Base-by-base conservation (phyloP, 2,888 invertebrate genomes). In the Zaprionus lineosus region DNA sequence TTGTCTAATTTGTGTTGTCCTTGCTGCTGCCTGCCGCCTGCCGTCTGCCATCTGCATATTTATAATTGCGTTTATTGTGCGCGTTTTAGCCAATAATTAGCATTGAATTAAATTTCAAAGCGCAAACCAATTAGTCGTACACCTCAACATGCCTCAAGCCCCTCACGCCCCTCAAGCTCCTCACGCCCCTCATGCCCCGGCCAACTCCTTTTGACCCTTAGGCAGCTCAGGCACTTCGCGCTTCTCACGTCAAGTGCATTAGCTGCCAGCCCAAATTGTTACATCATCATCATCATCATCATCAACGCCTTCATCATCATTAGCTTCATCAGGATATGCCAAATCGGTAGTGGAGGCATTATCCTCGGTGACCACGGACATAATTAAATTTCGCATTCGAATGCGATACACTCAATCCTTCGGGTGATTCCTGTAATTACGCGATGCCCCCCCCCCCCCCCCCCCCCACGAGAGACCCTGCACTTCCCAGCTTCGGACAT, bases 21-120 rank as follows among this genome's bases (percentile, higher is more conserved):
- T 43, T 50, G 53, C 44, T 43, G 43, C 36, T 29, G 28, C 24
- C n/a, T n/a, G n/a, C n/a, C n/a, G n/a, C n/a, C n/a, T n/a, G n/a
- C n/a, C n/a, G 19, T 33, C 28, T 46, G 43, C 31, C n/a, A 33
- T 48, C 37, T 31, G 39, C 50, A 56, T 46, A 50, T 64, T 67
- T 74, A 62, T 78, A 71, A 82, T 82, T 82, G 62, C 63, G 60
- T 61, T 75, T 63, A 83, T 81, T 77, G 77, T 84, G 68, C 43
- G 43, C 57, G 48, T 77, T 56, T 72, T 72, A 39, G 60, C 44
- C 61, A 53, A 59, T 82, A 84, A 81, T 81, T 74, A 78, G 84
- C 69, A 66, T 74, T 55, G 62, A 72, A 74, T 84, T 84, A 84
- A 81, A 78, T 62, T 77, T 55, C 79, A 65, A 77, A 81, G 59